These are phyloP conservation scores for Philereme vetulata DNA, from an alignment of 2,888 invertebrate species.

Conservation along the genomic window DNA sequence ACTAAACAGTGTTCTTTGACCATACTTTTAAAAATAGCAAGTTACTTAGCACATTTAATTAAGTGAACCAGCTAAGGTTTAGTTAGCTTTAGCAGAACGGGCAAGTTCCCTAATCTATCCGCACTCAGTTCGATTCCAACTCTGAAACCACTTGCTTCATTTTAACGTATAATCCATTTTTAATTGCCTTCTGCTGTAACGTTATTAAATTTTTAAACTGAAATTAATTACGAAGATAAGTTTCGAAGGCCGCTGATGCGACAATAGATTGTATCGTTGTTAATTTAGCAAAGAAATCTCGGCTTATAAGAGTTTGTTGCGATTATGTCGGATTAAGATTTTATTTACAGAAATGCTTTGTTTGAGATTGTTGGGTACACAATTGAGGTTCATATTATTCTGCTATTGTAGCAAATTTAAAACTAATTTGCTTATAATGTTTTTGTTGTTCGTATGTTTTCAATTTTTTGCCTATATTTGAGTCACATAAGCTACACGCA, in stretches of 20 bases:
- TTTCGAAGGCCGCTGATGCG: constrained; percentile 69
- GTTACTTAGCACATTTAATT: too few species aligned
- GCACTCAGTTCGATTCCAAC: constrained; percentile 73
- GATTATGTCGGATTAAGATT: constrained; percentile 39
- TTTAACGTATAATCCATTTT: constrained; percentile 81
- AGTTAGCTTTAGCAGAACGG: constrained; percentile 44
- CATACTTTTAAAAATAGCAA: too few species aligned
- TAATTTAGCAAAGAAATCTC: constrained; percentile 71
- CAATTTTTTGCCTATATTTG: too few species aligned
- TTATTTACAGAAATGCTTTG: constrained; percentile 48
- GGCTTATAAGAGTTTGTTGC: constrained; percentile 46
- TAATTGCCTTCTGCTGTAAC: constrained; percentile 71
- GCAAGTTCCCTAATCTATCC: constrained; percentile 78
- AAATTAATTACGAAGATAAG: constrained; percentile 75
- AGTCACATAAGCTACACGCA: too few species aligned
- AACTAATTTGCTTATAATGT: constrained; percentile 8
- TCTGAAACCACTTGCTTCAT: constrained; percentile 76
- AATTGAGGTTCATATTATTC: constrained; percentile 19
- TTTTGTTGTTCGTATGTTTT: too few species aligned
- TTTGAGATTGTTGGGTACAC: constrained; percentile 14
- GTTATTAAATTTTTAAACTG: constrained; percentile 74
- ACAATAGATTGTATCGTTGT: constrained; percentile 76
- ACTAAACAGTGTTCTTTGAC: too few species aligned
- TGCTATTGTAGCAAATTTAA: constrained; percentile 9
- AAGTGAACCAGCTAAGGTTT: constrained; percentile 11